These are phyloP conservation scores for Hypena proboscidalis DNA, from an alignment of 2,888 invertebrate species.

Conservation along the genomic window DNA sequence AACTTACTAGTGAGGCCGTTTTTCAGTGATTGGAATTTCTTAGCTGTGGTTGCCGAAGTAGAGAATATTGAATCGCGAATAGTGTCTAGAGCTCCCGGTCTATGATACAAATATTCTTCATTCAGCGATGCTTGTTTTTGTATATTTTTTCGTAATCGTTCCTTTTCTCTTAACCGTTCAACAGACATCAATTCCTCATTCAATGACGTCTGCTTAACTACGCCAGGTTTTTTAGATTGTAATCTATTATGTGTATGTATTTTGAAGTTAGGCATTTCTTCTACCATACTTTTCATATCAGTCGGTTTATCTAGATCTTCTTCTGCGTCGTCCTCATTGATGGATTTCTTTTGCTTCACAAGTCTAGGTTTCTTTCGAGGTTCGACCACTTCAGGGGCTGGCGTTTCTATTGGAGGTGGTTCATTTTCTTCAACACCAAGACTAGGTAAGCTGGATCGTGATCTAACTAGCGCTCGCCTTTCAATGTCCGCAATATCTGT, in stretches of 20 bases:
- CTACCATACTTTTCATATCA: constrained; percentile 88
- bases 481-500: constrained; percentile 93
- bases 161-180: constrained; percentile 93
- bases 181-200: constrained; percentile 96
- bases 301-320: constrained; percentile 88
- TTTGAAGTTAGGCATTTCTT: constrained; percentile 88
- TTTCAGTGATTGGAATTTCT: constrained; percentile 91
- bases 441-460: constrained; percentile 91
- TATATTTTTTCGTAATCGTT: constrained; percentile 92
- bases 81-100: constrained; percentile 88
- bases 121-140: constrained; percentile 96
- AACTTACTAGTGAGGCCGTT: constrained; percentile 93
- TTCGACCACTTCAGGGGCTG: constrained; percentile 62
- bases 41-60: constrained; percentile 88
- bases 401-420: constrained; percentile 55
- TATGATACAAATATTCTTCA: constrained; percentile 92
- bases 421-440: constrained; percentile 78
- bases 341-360: constrained; percentile 94
- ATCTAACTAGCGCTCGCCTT: constrained; percentile 89
- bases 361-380: constrained; percentile 90
- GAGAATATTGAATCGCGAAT: constrained; percentile 91
- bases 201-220: constrained; percentile 93
- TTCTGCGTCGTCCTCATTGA: constrained; percentile 90
- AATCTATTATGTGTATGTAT: constrained; percentile 71
- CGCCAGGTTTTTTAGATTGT: constrained; percentile 84